phyloP scores from a whole-genome alignment of 2,113 vertebrate genomes.

The Perognathus longimembris region DNA sequence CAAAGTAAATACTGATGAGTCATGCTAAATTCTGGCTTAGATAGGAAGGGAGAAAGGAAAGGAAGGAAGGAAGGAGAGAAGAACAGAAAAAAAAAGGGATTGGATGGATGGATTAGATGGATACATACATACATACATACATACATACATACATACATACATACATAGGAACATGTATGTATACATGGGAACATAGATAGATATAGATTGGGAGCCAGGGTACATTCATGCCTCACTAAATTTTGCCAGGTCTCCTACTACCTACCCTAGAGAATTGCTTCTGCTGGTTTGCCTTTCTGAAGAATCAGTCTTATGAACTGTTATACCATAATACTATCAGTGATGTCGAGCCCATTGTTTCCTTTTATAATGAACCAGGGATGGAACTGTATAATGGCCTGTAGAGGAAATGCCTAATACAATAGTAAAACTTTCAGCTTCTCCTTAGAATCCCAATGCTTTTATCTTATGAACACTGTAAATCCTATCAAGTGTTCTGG shows the following conservation, averaged over 20 bases:
- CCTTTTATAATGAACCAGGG: not conserved
- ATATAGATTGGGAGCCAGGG: not conserved
- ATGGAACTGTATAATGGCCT: not conserved
- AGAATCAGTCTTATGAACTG: not conserved
- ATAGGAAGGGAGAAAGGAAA: not conserved
- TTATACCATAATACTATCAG: not conserved
- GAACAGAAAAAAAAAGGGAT: rapidly evolving
- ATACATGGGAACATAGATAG: too few species aligned
- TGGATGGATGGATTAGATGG: not conserved
- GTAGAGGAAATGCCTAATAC: not conserved
- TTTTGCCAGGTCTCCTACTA: not conserved
- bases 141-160: not conserved
- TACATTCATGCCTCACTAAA: not conserved
- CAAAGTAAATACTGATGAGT: not conserved
- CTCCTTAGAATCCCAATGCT: not conserved
- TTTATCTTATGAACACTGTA: not conserved
- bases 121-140: too few species aligned
- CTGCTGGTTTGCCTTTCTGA: not conserved
- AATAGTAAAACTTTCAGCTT: not conserved
- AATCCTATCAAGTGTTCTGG: not conserved
- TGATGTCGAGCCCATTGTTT: not conserved
- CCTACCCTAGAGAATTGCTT: not conserved
- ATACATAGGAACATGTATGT: too few species aligned
- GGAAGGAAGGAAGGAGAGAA: not conserved
- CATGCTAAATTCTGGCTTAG: not conserved